Conservation (phyloP, 2,888 invertebrate genomes). For the Lepeophtheirus nordmannii region DNA sequence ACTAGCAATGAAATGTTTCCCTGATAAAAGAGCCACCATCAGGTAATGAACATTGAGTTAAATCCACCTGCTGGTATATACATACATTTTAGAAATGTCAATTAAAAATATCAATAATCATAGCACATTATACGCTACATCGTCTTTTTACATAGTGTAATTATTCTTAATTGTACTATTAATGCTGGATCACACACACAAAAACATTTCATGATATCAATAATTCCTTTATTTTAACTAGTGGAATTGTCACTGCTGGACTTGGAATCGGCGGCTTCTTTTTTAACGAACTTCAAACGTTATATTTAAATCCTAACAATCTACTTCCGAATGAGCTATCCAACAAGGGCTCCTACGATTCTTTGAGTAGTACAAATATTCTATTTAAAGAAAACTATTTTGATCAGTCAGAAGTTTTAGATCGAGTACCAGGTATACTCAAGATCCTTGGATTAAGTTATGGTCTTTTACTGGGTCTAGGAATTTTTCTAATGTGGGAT, state of each 20-base stretch:
- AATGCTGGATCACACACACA: too few species aligned
- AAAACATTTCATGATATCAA: neutral
- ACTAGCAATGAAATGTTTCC: neutral
- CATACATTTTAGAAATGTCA: too few species aligned
- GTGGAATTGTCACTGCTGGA: neutral
- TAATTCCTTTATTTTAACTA: neutral
- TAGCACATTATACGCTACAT: too few species aligned
- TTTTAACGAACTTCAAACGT: neutral
- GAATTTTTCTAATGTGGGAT: neutral
- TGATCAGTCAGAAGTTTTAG: slow-evolving; percentile 1
- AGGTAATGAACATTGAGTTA: neutral
- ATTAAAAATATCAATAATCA: too few species aligned
- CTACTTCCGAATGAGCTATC: neutral
- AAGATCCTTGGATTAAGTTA: neutral
- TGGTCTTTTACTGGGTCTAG: neutral
- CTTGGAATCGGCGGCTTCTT: neutral
- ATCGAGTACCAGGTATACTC: neutral
- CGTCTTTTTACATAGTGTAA: too few species aligned
- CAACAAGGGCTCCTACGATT: neutral
- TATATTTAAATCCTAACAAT: neutral
- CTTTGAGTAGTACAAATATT: neutral
- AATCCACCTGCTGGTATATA: too few species aligned
- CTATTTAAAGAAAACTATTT: neutral
- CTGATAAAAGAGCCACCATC: neutral
- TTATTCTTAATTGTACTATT: too few species aligned